A percentile compares a stretch with the other conserved stretches of the same genome.
Conservation (phyloP, 2,797 vertebrate genomes). For the Melanotaenia boesemani region DNA sequence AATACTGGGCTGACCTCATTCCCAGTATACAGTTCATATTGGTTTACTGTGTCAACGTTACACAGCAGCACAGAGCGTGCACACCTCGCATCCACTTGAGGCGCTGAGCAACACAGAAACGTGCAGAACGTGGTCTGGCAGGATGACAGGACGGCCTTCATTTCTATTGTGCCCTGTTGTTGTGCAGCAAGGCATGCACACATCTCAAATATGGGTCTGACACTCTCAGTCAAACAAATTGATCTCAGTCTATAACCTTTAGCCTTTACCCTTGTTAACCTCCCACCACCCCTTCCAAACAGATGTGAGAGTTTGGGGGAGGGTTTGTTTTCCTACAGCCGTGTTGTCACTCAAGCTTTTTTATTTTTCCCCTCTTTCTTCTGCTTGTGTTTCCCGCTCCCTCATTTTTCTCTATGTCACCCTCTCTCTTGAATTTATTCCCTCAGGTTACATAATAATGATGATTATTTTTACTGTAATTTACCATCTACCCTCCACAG, state of each 20-base stretch:
- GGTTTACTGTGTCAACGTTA: not conserved
- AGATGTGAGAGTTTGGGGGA: slow-evolving; percentile 71
- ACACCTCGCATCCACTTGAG: not conserved
- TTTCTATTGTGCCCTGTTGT: slow-evolving; percentile 32
- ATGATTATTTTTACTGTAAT: slow-evolving; percentile 50
- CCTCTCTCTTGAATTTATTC: slow-evolving; percentile 14
- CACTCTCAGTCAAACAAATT: slow-evolving; percentile 63
- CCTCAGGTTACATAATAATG: slow-evolving; percentile 29
- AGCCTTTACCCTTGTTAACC: slow-evolving; percentile 67
- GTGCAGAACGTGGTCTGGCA: not conserved
- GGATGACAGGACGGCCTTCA: slow-evolving; percentile 29
- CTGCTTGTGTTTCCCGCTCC: not conserved
- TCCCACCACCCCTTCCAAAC: slow-evolving; percentile 22
- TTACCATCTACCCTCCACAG: slow-evolving; percentile 10
- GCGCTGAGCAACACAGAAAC: not conserved
- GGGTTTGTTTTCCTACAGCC: slow-evolving; percentile 45
- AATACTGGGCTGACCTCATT: slow-evolving; percentile 1
- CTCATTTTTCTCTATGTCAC: slow-evolving; percentile 9
- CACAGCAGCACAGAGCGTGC: not conserved
- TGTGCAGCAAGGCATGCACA: slow-evolving; percentile 26
- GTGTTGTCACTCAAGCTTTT: slow-evolving; percentile 53
- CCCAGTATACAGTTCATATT: slow-evolving; percentile 3
- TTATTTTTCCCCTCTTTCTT: not conserved
- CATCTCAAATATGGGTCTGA: slow-evolving; percentile 45
- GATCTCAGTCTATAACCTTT: slow-evolving; percentile 80